Evolutionary conservation across 2,888 invertebrate species (phyloP), one percentile per base, ranked within the genome.

Genomic region (Abrostola triplasia): DNA sequence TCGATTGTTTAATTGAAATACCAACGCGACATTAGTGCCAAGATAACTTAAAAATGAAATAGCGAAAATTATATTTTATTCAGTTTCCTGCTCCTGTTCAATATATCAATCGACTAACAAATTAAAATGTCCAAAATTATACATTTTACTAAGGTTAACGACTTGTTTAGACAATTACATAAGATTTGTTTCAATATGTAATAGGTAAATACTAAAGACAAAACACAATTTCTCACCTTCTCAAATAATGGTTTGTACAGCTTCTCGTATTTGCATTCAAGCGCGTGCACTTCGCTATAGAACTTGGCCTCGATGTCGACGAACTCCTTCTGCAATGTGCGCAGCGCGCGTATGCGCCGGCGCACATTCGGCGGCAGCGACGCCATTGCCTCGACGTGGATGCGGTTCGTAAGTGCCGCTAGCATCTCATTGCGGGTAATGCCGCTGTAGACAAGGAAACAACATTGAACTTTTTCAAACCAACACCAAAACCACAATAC

Each of bases 231-330:
- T 56, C 36, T 41, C 36, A 97, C 97, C 96, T 98, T 97, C 79
- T 97, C 97, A 91, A 97, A 97, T 49, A 97, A 90, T 2, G 97
- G 97, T 63, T 96, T 95, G 90, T 98, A 98, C 77, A 97, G 92
- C 77, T 96, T 96, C 84, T 98, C 97, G 89, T 98, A 99, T 91
- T 98, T 97, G 94, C 97, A 97, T 93, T 99, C 99, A 57, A 99
- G 95, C 35, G 96, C 96, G 87, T 99, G 99, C 47, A 99, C 98
- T 85, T 99, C 98, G 83, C 97, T 96, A 91, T 99, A 99, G 93
- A 99, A 99, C 86, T 98, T 96, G 0, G 98, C 97, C 91, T 99
- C 99, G 61, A 99, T 95, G 84, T 98, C 96, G 6, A 97, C 97
- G 53, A 97, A 96, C 81, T 97, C 96, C 81, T 98, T 95, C 90